phyloP scores from a whole-genome alignment of 1,140 invertebrate genomes.

The Aphis gossypii region DNA sequence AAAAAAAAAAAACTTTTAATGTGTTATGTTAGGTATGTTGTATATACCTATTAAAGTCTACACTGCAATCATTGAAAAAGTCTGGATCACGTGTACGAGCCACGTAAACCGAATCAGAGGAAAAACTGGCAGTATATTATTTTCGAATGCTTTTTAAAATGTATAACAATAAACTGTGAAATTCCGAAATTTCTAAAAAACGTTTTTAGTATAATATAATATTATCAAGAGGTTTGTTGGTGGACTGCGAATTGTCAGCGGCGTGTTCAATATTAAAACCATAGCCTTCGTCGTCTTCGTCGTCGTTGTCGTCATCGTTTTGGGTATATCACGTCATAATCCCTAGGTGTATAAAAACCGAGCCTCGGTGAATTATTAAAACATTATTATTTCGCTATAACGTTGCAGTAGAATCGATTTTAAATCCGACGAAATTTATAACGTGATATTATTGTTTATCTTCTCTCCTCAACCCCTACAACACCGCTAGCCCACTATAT shows the following conservation, averaged over 20 bases:
- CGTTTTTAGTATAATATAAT: neutral
- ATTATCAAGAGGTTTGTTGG: neutral
- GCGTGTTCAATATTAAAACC: neutral
- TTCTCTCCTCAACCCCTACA: neutral
- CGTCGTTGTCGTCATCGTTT: neutral
- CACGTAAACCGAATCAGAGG: neutral
- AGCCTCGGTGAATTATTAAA: neutral
- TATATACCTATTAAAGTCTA: too few species aligned
- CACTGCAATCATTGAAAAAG: too few species aligned
- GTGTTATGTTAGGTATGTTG: too few species aligned
- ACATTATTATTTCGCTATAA: neutral
- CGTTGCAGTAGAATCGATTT: neutral
- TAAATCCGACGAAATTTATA: neutral
- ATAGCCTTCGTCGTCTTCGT: neutral
- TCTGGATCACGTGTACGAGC: neutral
- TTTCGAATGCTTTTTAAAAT: neutral
- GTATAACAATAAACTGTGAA: neutral
- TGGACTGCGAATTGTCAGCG: neutral
- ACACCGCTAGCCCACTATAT: neutral
- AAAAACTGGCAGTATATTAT: neutral
- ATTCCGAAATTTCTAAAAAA: neutral
- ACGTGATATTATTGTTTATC: slow-evolving; percentile 23
- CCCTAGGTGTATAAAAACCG: neutral
- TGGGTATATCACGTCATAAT: neutral
- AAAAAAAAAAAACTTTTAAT: too few species aligned